phyloP scores from a whole-genome alignment of 1,140 invertebrate genomes.

The Trichomalopsis sarcophagae region DNA sequence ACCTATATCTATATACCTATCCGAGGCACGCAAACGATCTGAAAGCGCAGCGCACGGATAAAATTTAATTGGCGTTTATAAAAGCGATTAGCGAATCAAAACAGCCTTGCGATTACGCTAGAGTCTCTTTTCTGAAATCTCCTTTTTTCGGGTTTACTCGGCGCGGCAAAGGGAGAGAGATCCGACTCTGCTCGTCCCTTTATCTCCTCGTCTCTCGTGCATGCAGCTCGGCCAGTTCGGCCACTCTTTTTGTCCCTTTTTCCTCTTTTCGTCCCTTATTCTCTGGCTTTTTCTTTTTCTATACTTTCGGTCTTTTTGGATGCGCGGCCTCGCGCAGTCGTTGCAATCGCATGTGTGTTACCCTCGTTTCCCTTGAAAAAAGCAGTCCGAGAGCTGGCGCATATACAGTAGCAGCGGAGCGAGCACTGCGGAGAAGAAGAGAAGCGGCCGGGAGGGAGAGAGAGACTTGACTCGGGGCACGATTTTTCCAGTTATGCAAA shows the following conservation, averaged over 20 bases:
- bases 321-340: neutral
- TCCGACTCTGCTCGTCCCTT: neutral
- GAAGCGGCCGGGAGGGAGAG: neutral
- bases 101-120: neutral
- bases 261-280: neutral
- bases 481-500: constrained; percentile 48
- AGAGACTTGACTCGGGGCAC: constrained; percentile 21
- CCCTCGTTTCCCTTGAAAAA: constrained; percentile 7
- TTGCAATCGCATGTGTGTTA: constrained; percentile 16
- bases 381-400: neutral
- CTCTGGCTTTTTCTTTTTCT: neutral
- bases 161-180: no score
- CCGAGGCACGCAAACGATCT: no score
- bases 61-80: neutral
- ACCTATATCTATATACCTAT: no score
- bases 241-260: neutral
- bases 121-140: neutral
- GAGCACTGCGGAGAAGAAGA: neutral
- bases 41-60: neutral
- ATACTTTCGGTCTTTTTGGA: neutral
- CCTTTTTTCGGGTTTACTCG: neutral
- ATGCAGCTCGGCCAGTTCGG: neutral
- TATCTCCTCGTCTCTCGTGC: neutral
- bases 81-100: neutral
- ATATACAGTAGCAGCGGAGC: neutral